Base-by-base conservation (phyloP, 2,797 vertebrate genomes). In the Acrossocheilus wenchowensis region DNA sequence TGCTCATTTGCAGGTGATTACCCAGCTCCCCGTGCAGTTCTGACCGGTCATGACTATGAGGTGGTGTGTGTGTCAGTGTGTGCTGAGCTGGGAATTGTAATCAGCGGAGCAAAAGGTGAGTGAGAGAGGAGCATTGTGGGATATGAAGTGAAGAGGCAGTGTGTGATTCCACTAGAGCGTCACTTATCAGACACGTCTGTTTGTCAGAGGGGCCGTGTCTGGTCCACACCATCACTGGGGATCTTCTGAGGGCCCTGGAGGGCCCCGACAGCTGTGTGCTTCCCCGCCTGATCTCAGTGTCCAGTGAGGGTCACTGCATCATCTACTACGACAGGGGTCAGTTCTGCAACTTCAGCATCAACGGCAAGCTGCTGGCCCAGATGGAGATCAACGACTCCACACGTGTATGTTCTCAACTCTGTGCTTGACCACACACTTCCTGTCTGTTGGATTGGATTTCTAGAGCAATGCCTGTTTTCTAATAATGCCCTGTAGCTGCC, bases 271-370 rank as follows among this genome's bases (percentile, higher is more conserved):
- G 95, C 94, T 98, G 97, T 90, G 91, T 95, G 87, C 94, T 95
- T 54, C 98, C 98, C 15, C 96, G 97, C 72, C 93, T 99, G 91
- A 99, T 99, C 94, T 96, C 97, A 0, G 98, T 99, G 87, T 99
- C 98, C 91, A 99, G 98, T 43, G 98, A 97, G 90, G 98, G 98
- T 88, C 98, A 99, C 94, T 99, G 98, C 92, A 98, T 99, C 94
- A 99, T 99, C 94, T 98, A 98, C 96, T 99, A 98, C 3, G 98
- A 99, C 90, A 93, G 98, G 88, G 98, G 98, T 34, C 96, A 96
- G 78, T 99, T 99, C 96, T 99, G 97, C 95, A 99, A 99, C 94
- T 99, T 99, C 95, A 99, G 98, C 96, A 99, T 99, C 90, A 99
- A 99, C 19, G 98, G 98, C 62, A 99, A 99, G 91, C 96, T 98